Evolutionary conservation across 53 echinoderm and acorn worm genomes (phyloP), one percentile per base, ranked within the genome.

Genomic region (Crossaster papposus): DNA sequence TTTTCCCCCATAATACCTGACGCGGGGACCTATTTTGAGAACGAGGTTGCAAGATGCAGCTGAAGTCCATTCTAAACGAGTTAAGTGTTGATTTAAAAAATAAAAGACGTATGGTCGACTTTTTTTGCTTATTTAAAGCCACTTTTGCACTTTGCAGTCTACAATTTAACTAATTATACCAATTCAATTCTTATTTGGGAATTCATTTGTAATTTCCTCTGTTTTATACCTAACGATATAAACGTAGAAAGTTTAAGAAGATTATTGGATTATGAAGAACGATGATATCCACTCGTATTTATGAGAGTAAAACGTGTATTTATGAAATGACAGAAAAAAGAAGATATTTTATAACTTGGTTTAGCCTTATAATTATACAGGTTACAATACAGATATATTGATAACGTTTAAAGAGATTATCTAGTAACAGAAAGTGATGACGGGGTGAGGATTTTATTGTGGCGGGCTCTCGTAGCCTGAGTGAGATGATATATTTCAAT

Each of bases 331-430:
- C 37, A 87, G 26, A 77, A n/a, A 15, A 63, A 30, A 33, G 37
- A 77, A 87, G 51, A 80, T 76, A 72, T 76, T 87, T 87, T 87
- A 55, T 76, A 76, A 87, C 72, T 26, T 44, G 55, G 72, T 72
- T 87, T 87, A 87, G 87, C 87, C 87, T 87, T 87, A 87, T 44
- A 44, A 44, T 44, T 44, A 44, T 87, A 74, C 36, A 87, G 77
- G 36, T 76, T 55, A 44, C 9, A n/a, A 76, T 62, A 85, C 73
- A 75, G 44, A 87, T 72, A 54, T 77, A 64, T 87, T 76, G 77
- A 63, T 31, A 75, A 37, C 26, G 54, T 87, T 87, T 87, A 87
- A 36, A 51, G 62, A 54, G 73, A 77, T 87, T 14, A 72, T 10
- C 30, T 30, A 50, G 23, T 31, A 58, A 80, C 23, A 54, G 31